phyloP scores from a whole-genome alignment of 1,140 invertebrate species.

The Xylocopa sonorina region DNA sequence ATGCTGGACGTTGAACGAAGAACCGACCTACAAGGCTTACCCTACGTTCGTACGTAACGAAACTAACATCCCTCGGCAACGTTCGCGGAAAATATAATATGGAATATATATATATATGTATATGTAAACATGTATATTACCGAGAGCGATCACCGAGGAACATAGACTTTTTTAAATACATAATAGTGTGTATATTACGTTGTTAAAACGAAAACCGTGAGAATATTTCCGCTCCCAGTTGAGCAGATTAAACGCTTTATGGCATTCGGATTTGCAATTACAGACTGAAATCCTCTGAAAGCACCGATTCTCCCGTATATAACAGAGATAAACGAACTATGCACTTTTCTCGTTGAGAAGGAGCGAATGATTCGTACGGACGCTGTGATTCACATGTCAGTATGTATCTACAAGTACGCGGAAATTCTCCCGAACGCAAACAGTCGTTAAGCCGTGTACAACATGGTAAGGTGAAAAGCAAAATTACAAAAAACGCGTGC shows the following conservation, averaged over 20 bases:
- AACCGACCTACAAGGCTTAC: conserved; percentile 25
- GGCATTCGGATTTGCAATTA: conserved; percentile 16
- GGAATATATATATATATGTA: too few relatives aligned
- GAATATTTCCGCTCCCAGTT: not conserved
- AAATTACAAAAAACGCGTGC: not conserved
- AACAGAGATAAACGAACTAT: not conserved
- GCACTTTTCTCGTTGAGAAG: not conserved
- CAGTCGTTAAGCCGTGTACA: not conserved
- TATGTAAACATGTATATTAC: too few relatives aligned
- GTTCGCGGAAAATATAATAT: conserved; percentile 16
- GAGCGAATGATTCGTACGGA: not conserved
- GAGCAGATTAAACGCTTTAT: conserved; percentile 17
- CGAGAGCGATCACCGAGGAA: conserved; percentile 12
- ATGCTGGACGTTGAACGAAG: conserved; percentile 14
- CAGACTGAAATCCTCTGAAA: conserved; percentile 11
- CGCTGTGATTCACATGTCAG: not conserved
- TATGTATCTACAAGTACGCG: not conserved
- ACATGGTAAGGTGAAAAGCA: not conserved
- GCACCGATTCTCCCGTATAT: conserved; percentile 28
- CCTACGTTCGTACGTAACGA: conserved; percentile 35
- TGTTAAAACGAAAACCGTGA: not conserved
- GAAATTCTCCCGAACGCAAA: not conserved
- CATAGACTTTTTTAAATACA: not conserved
- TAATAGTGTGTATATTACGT: conserved; percentile 11
- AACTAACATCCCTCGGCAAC: conserved; percentile 1